Evolutionary conservation across 2,797 vertebrate genomes (phyloP).

Genomic region (Diplodus puntazzo): DNA sequence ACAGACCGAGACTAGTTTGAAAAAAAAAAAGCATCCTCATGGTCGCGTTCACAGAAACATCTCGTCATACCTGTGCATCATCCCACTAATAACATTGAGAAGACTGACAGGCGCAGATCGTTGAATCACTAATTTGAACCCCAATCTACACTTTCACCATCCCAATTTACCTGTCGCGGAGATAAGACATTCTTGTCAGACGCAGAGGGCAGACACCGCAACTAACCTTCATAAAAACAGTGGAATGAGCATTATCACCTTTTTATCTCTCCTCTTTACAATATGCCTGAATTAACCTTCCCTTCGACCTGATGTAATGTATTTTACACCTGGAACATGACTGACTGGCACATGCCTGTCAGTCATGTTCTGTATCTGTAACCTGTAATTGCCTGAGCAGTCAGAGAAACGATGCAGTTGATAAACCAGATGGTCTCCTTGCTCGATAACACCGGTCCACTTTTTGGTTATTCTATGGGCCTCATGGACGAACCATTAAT

Average conservation of each 20-base stretch:
- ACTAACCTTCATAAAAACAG: slow-evolving; percentile 53
- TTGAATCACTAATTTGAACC: slow-evolving; percentile 42
- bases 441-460: not conserved
- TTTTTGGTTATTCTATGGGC: not conserved
- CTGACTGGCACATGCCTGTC: slow-evolving; percentile 1
- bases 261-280: slow-evolving; percentile 45
- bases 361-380: slow-evolving; percentile 26
- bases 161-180: slow-evolving; percentile 53
- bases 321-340: slow-evolving; percentile 26
- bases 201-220: slow-evolving; percentile 6
- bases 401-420: slow-evolving; percentile 23
- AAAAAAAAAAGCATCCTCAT: not conserved
- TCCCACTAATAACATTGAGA: slow-evolving; percentile 10
- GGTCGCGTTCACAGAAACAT: not conserved
- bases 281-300: slow-evolving; percentile 61
- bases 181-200: slow-evolving; percentile 56
- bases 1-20: not conserved
- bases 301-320: slow-evolving; percentile 27
- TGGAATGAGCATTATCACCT: slow-evolving; percentile 38
- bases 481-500: not conserved
- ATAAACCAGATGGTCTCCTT: slow-evolving; percentile 26
- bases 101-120: not conserved
- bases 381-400: slow-evolving; percentile 16
- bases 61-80: slow-evolving; percentile 1
- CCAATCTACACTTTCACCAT: slow-evolving; percentile 42